phyloP scores from a whole-genome alignment of 1,140 invertebrate genomes.

The Epicauta chinensis region DNA sequence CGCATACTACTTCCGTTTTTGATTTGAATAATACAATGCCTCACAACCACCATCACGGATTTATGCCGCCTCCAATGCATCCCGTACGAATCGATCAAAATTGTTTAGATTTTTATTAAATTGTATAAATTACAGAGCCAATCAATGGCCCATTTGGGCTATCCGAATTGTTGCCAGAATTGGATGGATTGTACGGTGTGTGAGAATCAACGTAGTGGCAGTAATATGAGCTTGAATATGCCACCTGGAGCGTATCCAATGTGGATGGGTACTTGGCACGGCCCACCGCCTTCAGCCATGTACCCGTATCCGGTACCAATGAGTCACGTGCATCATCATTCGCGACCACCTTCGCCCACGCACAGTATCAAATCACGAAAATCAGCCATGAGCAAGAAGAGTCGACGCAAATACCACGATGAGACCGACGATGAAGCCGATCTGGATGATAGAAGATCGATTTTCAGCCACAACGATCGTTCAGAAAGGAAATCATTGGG shows the following conservation, averaged over 20 bases:
- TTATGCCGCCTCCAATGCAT: conserved; percentile 39
- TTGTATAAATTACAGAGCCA: conserved; percentile 50
- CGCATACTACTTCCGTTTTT: conserved; percentile 48
- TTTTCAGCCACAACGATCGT: conserved; percentile 30
- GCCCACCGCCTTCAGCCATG: conserved; percentile 42
- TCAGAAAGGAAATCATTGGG: conserved; percentile 28
- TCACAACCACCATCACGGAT: conserved; percentile 38
- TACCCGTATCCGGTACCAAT: conserved; percentile 42
- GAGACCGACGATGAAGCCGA: conserved; percentile 40
- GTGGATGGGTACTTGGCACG: conserved; percentile 48
- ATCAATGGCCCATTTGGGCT: conserved; percentile 62
- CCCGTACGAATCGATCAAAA: conserved; percentile 35
- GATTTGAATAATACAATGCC: conserved; percentile 45
- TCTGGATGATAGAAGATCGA: conserved; percentile 39
- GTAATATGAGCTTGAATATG: conserved; percentile 60
- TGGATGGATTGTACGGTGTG: conserved; percentile 40
- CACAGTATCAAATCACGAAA: conserved; percentile 61
- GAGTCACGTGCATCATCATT: conserved; percentile 37
- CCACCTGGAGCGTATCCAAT: conserved; percentile 40
- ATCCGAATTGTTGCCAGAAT: conserved; percentile 49
- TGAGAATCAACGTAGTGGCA: conserved; percentile 51
- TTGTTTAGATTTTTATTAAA: neutral
- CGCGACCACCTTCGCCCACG: conserved; percentile 58
- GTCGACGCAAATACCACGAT: conserved; percentile 36
- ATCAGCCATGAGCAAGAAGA: conserved; percentile 45